Conservation (phyloP, 1,140 invertebrate genomes). For the Meloidogyne floridensis region DNA sequence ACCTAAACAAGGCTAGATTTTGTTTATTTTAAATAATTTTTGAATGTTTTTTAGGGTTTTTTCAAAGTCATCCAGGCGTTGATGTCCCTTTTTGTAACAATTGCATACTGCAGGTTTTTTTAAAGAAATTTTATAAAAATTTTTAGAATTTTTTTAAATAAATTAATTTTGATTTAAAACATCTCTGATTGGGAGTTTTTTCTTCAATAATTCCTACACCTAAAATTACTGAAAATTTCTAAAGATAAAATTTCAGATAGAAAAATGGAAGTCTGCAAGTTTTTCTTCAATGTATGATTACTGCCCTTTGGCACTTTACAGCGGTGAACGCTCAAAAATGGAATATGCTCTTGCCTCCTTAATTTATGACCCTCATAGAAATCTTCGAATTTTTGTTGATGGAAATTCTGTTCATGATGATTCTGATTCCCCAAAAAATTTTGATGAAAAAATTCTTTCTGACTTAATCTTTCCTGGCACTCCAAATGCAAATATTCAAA, state of each 20-base stretch:
- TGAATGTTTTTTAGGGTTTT: slow-evolving; percentile 39
- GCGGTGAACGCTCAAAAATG: slow-evolving; percentile 57
- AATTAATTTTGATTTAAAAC: no score
- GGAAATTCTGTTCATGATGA: slow-evolving; percentile 57
- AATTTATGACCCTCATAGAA: slow-evolving; percentile 57
- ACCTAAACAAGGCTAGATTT: slow-evolving; percentile 49
- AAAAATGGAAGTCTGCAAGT: slow-evolving; percentile 51
- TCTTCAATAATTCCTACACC: no score
- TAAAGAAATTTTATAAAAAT: slow-evolving; percentile 1
- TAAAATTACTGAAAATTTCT: no score
- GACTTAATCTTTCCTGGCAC: slow-evolving; percentile 4
- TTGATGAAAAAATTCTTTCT: not conserved
- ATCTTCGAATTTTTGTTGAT: slow-evolving; percentile 61
- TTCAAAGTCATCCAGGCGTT: slow-evolving; percentile 54
- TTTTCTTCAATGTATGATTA: slow-evolving; percentile 64
- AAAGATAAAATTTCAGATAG: slow-evolving; percentile 44
- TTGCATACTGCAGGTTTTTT: slow-evolving; percentile 58
- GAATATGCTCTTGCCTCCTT: slow-evolving; percentile 49
- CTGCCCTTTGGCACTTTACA: slow-evolving; percentile 61
- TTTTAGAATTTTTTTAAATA: not conserved
- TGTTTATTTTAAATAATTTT: not conserved
- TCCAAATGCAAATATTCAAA: slow-evolving; percentile 14
- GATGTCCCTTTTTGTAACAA: slow-evolving; percentile 62
- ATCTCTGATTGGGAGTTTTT: no score
- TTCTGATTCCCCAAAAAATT: slow-evolving; percentile 7